phyloP scores from a whole-genome alignment of 2,797 vertebrate species.

The Notoglanidium macrostoma region DNA sequence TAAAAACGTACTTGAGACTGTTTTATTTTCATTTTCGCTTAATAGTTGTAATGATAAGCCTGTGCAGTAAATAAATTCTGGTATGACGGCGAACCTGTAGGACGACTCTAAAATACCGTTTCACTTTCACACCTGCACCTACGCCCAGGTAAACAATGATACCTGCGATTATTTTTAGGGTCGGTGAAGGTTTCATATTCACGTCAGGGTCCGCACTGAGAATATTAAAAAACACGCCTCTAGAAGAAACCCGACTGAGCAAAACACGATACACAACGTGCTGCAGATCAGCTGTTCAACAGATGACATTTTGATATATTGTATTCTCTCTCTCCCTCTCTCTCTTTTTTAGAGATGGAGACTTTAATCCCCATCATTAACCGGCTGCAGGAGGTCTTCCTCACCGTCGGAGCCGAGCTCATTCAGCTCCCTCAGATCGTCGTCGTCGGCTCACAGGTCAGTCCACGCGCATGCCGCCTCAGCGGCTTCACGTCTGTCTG shows the following conservation, averaged over 20 bases:
- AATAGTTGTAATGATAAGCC: background rate
- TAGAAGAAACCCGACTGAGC: background rate
- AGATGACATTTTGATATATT: background rate
- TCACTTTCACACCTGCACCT: background rate
- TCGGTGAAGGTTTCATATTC: background rate
- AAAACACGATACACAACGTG: background rate
- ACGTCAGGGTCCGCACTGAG: background rate
- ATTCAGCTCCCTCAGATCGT: constrained; percentile 83
- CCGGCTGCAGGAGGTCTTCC: constrained; percentile 83
- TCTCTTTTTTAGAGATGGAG: constrained; percentile 70
- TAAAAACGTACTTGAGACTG: too few species aligned
- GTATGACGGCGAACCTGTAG: constrained; percentile 2
- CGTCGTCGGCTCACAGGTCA: constrained; percentile 82
- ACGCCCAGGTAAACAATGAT: background rate
- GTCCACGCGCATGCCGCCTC: constrained; percentile 12
- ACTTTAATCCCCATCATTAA: constrained; percentile 82
- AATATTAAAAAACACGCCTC: background rate
- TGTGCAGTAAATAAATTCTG: background rate
- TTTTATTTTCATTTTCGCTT: background rate
- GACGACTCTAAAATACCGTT: background rate
- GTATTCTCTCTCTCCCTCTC: background rate
- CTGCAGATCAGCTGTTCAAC: too few species aligned
- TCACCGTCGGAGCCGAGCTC: constrained; percentile 77
- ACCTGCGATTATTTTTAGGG: background rate
- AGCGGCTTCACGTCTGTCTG: background rate